These are phyloP conservation scores for Myopa testacea DNA, from an alignment of 2,888 invertebrate genomes.

Conservation along the genomic window DNA sequence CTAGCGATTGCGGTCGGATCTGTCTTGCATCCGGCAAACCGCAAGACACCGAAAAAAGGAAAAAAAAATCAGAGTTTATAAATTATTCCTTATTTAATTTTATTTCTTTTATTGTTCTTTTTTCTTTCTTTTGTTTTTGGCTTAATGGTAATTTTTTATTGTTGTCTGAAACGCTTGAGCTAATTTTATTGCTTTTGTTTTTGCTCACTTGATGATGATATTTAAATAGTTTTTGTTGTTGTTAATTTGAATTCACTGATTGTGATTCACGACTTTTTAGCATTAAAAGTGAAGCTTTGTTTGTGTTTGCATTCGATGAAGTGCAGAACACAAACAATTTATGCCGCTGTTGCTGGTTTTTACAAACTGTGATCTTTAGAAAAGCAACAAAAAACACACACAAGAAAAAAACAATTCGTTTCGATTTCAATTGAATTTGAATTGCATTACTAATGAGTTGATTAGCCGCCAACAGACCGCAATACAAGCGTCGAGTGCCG, in stretches of 20 bases:
- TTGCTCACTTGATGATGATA: background rate
- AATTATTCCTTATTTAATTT: background rate
- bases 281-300: background rate
- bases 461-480: no score
- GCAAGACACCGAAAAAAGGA: no score
- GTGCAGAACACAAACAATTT: background rate
- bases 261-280: constrained; percentile 13
- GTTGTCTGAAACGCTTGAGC: background rate
- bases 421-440: no score
- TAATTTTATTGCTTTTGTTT: background rate
- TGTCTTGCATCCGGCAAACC: no score
- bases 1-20: no score
- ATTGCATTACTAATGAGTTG: no score
- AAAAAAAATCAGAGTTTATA: background rate
- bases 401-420: no score
- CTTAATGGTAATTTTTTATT: background rate
- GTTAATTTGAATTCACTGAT: no score
- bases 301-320: background rate
- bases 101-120: background rate
- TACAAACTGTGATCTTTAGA: no score
- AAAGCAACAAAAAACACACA: no score
- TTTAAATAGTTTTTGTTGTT: background rate
- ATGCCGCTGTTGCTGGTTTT: no score
- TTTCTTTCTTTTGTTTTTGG: background rate
- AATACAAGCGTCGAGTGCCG: no score